A percentile compares a stretch with the other conserved stretches of the same genome.
These are phyloP conservation scores for Sycophila sp. DNA, from an alignment of 1,140 invertebrate genomes.

Conservation along the genomic window DNA sequence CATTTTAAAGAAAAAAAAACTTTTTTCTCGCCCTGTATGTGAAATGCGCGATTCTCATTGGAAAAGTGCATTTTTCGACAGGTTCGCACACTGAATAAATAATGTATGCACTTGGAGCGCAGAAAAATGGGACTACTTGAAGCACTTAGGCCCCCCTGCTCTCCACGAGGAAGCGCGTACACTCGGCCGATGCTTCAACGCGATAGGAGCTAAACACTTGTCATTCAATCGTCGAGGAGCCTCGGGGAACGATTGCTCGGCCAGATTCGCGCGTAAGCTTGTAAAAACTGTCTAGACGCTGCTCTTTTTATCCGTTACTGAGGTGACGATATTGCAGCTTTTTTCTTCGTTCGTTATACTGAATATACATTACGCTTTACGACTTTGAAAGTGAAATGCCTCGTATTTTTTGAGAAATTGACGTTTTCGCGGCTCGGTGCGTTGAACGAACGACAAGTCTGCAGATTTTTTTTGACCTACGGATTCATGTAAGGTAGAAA, in stretches of 20 bases:
- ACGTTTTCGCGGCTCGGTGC: too few species aligned
- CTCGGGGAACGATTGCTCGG: not conserved
- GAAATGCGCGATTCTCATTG: too few species aligned
- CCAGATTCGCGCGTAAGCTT: not conserved
- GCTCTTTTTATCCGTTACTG: not conserved
- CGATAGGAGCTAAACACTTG: slow-evolving; percentile 8
- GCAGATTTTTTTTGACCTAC: too few species aligned
- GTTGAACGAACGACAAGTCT: too few species aligned
- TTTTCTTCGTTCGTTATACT: slow-evolving; percentile 1
- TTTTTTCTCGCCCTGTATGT: too few species aligned
- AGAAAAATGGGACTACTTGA: not conserved
- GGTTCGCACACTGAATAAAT: not conserved
- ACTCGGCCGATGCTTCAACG: not conserved
- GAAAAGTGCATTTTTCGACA: too few species aligned
- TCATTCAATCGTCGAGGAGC: slow-evolving; percentile 18
- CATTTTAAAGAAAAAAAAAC: too few species aligned
- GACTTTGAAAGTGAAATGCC: too few species aligned
- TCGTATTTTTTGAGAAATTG: not conserved
- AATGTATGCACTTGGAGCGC: too few species aligned
- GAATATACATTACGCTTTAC: too few species aligned
- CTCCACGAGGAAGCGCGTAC: too few species aligned
- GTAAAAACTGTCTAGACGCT: not conserved
- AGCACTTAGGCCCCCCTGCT: not conserved
- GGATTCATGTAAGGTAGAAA: too few species aligned
- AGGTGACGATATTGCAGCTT: not conserved